These are phyloP conservation scores for Junonia oenone DNA, from an alignment of 2,888 invertebrate genomes.

Conservation along the genomic window DNA sequence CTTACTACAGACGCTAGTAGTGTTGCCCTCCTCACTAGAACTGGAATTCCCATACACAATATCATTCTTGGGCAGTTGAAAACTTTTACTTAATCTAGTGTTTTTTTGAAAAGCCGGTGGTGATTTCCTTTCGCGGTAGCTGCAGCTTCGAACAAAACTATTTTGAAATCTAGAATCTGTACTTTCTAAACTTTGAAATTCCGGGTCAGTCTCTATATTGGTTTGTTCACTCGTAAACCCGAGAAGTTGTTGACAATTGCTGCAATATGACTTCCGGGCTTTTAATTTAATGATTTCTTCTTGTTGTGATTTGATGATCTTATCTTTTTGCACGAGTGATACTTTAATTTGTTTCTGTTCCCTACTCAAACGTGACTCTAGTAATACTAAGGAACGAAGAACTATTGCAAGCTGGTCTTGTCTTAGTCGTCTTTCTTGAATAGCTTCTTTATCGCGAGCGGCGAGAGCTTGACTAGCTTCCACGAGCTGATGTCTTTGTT, in stretches of 20 bases:
- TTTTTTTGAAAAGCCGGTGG: slow-evolving; percentile 75
- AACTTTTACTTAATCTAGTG: slow-evolving; percentile 74
- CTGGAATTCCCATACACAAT: slow-evolving; percentile 69
- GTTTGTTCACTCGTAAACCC: slow-evolving; percentile 77
- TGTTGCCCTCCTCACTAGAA: slow-evolving; percentile 74
- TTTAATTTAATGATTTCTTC: slow-evolving; percentile 84
- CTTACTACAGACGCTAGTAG: slow-evolving; percentile 56
- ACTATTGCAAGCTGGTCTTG: slow-evolving; percentile 86
- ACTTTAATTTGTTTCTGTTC: slow-evolving; percentile 86
- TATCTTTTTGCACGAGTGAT: slow-evolving; percentile 84
- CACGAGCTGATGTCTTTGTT: slow-evolving; percentile 84
- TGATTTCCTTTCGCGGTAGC: slow-evolving; percentile 72
- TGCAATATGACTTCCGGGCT: slow-evolving; percentile 70
- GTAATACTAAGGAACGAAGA: slow-evolving; percentile 83
- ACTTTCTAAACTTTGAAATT: slow-evolving; percentile 74
- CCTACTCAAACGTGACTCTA: slow-evolving; percentile 85
- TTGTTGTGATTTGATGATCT: slow-evolving; percentile 84
- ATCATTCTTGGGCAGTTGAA: slow-evolving; percentile 71
- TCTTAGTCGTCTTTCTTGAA: slow-evolving; percentile 81
- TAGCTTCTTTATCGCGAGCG: slow-evolving; percentile 79
- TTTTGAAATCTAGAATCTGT: slow-evolving; percentile 73
- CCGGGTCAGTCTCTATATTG: slow-evolving; percentile 74
- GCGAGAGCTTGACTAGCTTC: slow-evolving; percentile 82
- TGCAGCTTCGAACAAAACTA: slow-evolving; percentile 69
- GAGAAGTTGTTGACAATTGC: slow-evolving; percentile 71